Base-by-base conservation (phyloP, 2,797 vertebrate species). In the Clarias fuscus region DNA sequence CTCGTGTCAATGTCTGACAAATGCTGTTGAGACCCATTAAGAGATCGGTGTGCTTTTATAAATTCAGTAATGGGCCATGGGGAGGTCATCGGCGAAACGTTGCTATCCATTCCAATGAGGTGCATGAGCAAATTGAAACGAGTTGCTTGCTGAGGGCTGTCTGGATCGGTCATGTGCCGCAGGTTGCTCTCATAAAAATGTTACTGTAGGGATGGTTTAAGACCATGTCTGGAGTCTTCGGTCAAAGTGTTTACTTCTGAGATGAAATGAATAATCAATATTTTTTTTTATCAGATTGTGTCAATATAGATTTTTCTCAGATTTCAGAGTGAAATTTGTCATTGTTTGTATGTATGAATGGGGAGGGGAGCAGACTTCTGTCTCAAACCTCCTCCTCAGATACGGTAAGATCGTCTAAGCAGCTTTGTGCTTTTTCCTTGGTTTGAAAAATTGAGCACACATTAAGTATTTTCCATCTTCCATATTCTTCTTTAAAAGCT, bases 131-230 rank as follows among this genome's bases (percentile, higher is more conserved):
- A 88, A 88, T 85, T 88, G 59, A 86, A 91, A 83, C 62, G 75
- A 73, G 43, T 62, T 65, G 62, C 76, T 65, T 76, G 27, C 72
- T 24, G 33, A 58, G 86, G 70, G 80, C 85, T 59, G 79, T 53
- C 71, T 83, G 77, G 84, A 83, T 88, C 68, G 61, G 61, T 79
- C 77, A 27, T 87, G 84, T 77, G 30, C 18, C 43, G 81, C 85
- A 85, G 85, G 86, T 86, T 86, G 84, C 84, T 86, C 68, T 85
- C 68, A 79, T 86, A 84, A 84, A 83, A 89, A 86, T 37, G 58
- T 85, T 80, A 82, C 75, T 83, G 77, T 78, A 67, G 87, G 86
- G 82, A 84, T 86, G 85, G 83, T 86, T 89, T 88, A 90, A 91
- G 71, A 83, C 70, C 67, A 77, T 88, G 62, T 86, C 65, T 59